Base-by-base conservation (phyloP, 2,797 vertebrate species). In the Halcyon badia region DNA sequence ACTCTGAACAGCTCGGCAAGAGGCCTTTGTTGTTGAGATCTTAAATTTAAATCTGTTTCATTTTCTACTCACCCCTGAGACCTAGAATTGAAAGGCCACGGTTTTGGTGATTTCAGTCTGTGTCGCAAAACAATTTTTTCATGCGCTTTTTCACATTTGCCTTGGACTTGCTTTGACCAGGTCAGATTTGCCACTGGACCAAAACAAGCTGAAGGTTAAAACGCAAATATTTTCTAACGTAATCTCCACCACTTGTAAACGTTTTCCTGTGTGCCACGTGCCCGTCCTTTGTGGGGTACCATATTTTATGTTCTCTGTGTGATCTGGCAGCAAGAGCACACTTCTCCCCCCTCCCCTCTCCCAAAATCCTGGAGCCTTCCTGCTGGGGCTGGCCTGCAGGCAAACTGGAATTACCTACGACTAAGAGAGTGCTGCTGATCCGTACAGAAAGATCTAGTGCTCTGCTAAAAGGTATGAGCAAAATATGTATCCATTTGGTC, bases 231-330 rank as follows among this genome's bases (percentile, higher is more conserved):
- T 31, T 54, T 12, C 44, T 35, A 11, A 9, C 33, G n/a, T 5
- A 22, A 22, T 25, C 5, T 6, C 30, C 18, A 6, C 24, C 22
- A 33, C 9, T 72, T 44, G 25, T 44, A 12, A 41, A 11, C 1
- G 0, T 57, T 19, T 58, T 35, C 21, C 20, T 48, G 7, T 6
- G 10, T 3, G 6, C 33, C 33, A 3, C 2, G 4, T 9, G 3
- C 18, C 49, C 20, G 5, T 28, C 18, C n/a, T 26, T 42, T 11
- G 31, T 0, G 1, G 20, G 21, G 31, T 26, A 15, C 22, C 10
- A 0, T 11, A 6, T 21, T 78, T 41, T n/a, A 19, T 24, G 19
- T 65, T 21, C 4, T 58, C 28, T n/a, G 19, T 37, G n/a, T 58
- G 68, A 56, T 19, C 54, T 41, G 64, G 65, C 64, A 70, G 56